A percentile compares a stretch with the other conserved stretches of the same genome.
Conservation (phyloP, 2,888 invertebrate species). For the Phortica magna region DNA sequence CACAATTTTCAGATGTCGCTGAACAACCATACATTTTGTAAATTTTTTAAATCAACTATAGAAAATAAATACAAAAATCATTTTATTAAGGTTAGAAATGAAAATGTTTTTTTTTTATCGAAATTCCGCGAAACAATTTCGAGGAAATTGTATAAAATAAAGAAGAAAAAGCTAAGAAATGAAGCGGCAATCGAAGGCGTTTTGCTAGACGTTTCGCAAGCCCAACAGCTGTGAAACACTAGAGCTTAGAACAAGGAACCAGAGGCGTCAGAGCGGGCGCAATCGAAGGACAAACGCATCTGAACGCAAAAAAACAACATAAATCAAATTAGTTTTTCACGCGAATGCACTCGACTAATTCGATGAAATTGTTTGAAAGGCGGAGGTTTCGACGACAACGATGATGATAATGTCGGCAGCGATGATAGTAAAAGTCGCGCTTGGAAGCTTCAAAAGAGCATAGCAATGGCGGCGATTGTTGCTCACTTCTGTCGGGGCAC, state of each 20-base stretch:
- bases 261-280: constrained; percentile 50
- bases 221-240: constrained; percentile 52
- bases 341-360: constrained; percentile 71
- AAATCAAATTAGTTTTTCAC: constrained; percentile 74
- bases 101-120: too few species aligned
- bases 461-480: constrained; percentile 43
- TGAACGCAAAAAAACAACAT: constrained; percentile 59
- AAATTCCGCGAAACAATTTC: too few species aligned
- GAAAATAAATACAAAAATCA: too few species aligned
- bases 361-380: constrained; percentile 39
- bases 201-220: constrained; percentile 53
- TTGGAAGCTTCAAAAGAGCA: too few species aligned
- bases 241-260: constrained; percentile 54
- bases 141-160: neutral
- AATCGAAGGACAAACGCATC: constrained; percentile 53
- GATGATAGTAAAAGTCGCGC: constrained; percentile 46
- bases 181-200: constrained; percentile 50
- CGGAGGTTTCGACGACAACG: neutral
- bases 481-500: constrained; percentile 56
- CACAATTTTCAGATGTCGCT: too few species aligned
- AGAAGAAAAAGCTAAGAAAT: neutral
- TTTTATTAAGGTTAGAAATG: too few species aligned
- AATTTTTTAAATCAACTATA: too few species aligned
- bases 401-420: constrained; percentile 38
- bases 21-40: too few species aligned